Evolutionary conservation across 2,113 vertebrate genomes (phyloP).

Genomic region (Gallinago media): DNA sequence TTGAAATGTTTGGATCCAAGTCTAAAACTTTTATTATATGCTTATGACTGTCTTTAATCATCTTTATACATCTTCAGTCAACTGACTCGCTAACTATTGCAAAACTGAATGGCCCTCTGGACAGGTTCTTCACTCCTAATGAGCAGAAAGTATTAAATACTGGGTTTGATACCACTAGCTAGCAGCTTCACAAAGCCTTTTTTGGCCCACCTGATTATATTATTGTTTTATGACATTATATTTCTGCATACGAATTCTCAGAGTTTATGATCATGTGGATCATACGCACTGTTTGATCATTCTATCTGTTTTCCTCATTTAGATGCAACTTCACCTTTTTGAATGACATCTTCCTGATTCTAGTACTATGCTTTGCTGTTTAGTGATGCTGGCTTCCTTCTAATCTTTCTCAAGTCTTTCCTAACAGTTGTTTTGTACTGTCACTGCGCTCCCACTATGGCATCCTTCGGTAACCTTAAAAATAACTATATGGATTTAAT

Average conservation of each 20-base stretch:
- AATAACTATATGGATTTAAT: not conserved
- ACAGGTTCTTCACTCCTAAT: not conserved
- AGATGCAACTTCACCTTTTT: not conserved
- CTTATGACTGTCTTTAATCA: not conserved
- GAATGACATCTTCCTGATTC: not conserved
- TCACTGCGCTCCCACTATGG: fast-evolving
- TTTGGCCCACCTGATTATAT: not conserved
- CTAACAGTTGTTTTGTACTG: not conserved
- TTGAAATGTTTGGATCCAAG: not conserved
- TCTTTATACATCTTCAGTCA: not conserved
- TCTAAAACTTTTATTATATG: not conserved
- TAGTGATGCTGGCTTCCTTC: not conserved
- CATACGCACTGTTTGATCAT: not conserved
- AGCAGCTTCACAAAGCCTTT: not conserved
- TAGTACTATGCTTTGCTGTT: not conserved
- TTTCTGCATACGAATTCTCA: not conserved
- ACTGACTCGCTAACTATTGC: not conserved
- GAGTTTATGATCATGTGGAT: not conserved
- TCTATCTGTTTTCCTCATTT: not conserved
- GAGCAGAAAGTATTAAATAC: not conserved
- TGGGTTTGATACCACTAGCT: not conserved
- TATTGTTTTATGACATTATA: not conserved
- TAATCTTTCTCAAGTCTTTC: not conserved
- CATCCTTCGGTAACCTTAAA: not conserved
- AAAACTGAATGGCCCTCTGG: not conserved